Percentiles rank a stretch among this genome's conserved stretches.
These are phyloP conservation scores for Heliothis subflexa DNA, from an alignment of 1,140 invertebrate species.

Conservation along the genomic window DNA sequence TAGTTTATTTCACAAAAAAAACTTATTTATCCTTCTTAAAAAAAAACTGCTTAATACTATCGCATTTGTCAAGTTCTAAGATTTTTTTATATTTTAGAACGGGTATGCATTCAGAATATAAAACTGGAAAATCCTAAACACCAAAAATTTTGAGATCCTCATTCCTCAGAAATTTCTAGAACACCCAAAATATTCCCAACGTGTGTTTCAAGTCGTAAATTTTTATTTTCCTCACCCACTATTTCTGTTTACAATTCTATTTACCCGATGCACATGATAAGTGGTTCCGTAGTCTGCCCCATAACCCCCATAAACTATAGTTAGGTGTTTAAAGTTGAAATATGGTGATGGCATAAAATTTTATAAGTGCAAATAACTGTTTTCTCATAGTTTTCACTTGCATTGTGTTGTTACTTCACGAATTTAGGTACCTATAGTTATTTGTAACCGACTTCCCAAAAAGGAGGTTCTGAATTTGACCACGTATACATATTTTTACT, in stretches of 20 bases:
- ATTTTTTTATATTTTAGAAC: no score
- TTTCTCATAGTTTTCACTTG: not conserved
- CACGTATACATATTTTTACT: no score
- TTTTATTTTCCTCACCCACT: not conserved
- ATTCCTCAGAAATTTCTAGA: not conserved
- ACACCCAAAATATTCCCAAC: not conserved
- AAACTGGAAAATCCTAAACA: no score
- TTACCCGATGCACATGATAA: not conserved
- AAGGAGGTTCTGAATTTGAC: no score
- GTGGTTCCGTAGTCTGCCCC: not conserved
- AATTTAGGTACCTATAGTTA: no score
- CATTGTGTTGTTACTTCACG: not conserved
- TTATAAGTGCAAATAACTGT: not conserved
- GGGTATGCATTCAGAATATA: no score
- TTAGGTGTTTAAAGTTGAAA: not conserved
- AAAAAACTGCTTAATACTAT: no score
- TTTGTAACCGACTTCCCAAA: no score
- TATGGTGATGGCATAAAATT: not conserved
- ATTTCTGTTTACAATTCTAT: not conserved
- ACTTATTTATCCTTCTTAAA: no score
- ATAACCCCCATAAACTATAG: not conserved
- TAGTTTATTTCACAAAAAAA: no score
- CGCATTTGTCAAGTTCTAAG: no score
- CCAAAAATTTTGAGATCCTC: not conserved
- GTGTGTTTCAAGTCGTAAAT: no score